These are phyloP conservation scores for Ophion ventricosus DNA, from an alignment of 2,888 invertebrate genomes.

Conservation along the genomic window DNA sequence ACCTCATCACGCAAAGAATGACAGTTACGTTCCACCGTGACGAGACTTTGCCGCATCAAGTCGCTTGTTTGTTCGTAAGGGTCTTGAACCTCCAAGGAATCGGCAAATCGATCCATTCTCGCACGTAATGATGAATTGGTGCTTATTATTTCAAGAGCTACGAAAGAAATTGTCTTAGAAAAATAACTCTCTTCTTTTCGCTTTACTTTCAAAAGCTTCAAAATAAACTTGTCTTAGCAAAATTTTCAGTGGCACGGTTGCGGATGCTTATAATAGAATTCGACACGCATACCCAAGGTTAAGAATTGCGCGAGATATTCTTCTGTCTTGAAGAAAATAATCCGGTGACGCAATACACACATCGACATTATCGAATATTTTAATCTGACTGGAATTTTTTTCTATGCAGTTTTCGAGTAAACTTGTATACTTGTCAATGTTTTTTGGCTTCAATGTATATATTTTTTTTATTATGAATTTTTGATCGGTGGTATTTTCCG, in stretches of 20 bases:
- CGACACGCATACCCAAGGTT: slow-evolving; percentile 28
- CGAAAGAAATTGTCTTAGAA: slow-evolving; percentile 14
- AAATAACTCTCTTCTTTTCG: neutral
- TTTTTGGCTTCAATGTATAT: too few species aligned
- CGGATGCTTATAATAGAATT: slow-evolving; percentile 20
- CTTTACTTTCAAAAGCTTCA: neutral
- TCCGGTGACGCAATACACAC: neutral
- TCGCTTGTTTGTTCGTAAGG: slow-evolving; percentile 37
- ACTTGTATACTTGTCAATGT: too few species aligned
- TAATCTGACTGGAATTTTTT: neutral
- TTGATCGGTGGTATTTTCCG: too few species aligned
- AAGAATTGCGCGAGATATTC: slow-evolving; percentile 16
- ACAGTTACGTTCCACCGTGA: slow-evolving; percentile 51
- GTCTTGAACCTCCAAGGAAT: slow-evolving; percentile 35
- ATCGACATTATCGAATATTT: slow-evolving; percentile 13
- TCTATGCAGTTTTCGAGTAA: too few species aligned
- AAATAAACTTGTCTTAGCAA: neutral
- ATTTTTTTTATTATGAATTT: too few species aligned
- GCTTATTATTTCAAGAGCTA: neutral
- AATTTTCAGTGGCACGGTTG: neutral
- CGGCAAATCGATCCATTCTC: slow-evolving; percentile 53
- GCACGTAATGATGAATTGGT: neutral
- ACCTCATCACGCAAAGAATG: slow-evolving; percentile 49
- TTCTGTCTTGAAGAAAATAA: slow-evolving; percentile 13
- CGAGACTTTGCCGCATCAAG: slow-evolving; percentile 52